These are phyloP conservation scores for Megastigmus dorsalis DNA, from an alignment of 2,888 invertebrate genomes.

Conservation along the genomic window DNA sequence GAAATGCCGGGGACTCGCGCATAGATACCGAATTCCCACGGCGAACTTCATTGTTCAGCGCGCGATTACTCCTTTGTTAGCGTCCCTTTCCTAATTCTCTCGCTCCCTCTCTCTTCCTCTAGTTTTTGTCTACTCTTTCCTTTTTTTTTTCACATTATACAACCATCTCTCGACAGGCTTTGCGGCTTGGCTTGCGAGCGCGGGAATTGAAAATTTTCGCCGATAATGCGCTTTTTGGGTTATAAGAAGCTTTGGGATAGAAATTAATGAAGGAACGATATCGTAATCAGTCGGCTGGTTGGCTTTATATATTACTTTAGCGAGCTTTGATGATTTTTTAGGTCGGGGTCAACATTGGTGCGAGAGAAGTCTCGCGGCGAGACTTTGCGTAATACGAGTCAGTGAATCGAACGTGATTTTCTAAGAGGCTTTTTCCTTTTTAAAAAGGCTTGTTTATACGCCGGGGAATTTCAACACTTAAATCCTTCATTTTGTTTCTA, in stretches of 20 bases:
- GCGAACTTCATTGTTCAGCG: slow-evolving; percentile 30
- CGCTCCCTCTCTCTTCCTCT: not conserved
- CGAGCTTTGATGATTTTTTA: slow-evolving; percentile 13
- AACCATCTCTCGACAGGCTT: too few species aligned
- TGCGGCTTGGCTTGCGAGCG: not conserved
- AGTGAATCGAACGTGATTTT: not conserved
- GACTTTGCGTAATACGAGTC: too few species aligned
- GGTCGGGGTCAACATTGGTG: too few species aligned
- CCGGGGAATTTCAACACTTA: too few species aligned
- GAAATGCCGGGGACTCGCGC: too few species aligned
- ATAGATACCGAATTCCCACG: not conserved
- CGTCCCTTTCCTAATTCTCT: too few species aligned
- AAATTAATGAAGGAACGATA: slow-evolving; percentile 24
- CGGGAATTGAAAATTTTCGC: slow-evolving; percentile 17
- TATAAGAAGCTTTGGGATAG: slow-evolving; percentile 39
- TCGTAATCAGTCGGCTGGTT: slow-evolving; percentile 26
- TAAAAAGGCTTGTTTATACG: too few species aligned
- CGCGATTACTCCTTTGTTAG: slow-evolving; percentile 24
- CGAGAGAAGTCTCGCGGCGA: too few species aligned
- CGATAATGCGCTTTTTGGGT: slow-evolving; percentile 50
- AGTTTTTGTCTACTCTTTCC: slow-evolving; percentile 15
- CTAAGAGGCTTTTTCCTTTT: not conserved
- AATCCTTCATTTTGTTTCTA: too few species aligned
- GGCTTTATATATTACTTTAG: too few species aligned
- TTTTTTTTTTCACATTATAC: too few species aligned